A percentile compares a stretch with the other conserved stretches of the same genome.
Conservation (phyloP, 2,797 vertebrate genomes). For the Meriones psammophilus region DNA sequence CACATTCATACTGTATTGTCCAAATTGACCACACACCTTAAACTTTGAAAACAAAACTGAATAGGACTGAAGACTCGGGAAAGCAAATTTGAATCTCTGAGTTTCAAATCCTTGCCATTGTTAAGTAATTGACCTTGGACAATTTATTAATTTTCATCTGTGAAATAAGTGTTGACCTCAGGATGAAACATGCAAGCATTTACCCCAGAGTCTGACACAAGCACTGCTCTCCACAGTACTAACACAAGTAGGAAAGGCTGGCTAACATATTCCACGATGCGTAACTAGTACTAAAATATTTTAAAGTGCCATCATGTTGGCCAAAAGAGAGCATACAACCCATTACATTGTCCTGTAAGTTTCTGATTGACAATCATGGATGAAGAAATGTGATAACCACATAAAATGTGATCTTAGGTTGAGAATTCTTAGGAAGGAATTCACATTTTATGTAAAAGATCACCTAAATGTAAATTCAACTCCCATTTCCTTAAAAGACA, state of each 20-base stretch:
- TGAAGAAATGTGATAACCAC: constrained; percentile 55
- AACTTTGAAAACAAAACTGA: constrained; percentile 57
- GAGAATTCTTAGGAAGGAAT: not conserved
- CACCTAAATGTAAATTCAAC: constrained; percentile 32
- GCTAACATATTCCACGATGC: constrained; percentile 14
- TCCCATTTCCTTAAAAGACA: constrained; percentile 35
- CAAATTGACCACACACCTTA: not conserved
- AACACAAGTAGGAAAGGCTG: not conserved
- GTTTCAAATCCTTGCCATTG: constrained; percentile 46
- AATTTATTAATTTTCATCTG: constrained; percentile 64
- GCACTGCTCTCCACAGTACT: constrained; percentile 23
- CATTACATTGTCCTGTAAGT: not conserved
- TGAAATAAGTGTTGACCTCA: constrained; percentile 33
- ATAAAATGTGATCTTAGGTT: constrained; percentile 8
- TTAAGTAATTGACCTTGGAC: constrained; percentile 23
- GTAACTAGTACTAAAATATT: constrained; percentile 58
- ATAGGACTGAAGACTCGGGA: not conserved
- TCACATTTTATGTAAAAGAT: constrained; percentile 36
- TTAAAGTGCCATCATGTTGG: constrained; percentile 1
- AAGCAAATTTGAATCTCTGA: constrained; percentile 29
- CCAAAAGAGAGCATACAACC: not conserved
- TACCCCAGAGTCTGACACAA: constrained; percentile 7
- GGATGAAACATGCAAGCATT: not conserved
- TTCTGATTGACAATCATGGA: constrained; percentile 54
- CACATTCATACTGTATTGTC: not conserved